Evolutionary conservation across 2,113 vertebrate species (phyloP), one percentile per base, ranked within the genome.

Genomic region (Romanogobio albipinnatus): DNA sequence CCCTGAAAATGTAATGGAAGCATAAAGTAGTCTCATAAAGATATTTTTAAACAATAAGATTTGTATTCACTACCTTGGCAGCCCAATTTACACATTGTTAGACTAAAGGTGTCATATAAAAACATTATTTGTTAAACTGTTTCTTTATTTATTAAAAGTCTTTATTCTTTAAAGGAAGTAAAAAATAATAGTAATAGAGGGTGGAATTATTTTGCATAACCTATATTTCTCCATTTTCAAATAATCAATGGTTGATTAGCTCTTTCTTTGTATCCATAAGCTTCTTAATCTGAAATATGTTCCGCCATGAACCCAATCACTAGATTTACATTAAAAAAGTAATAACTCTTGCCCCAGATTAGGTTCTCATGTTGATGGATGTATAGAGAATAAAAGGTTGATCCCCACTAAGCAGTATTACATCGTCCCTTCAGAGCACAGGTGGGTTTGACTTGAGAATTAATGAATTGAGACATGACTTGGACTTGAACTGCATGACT

Each of bases 281-380:
- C 68, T 66, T 75, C 82, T 81, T 79, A 83, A 64, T 70, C n/a
- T 62, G n/a, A 83, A 82, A 76, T 76, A 33, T 70, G 51, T 59
- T 66, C 17, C 62, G 22, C 43, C 43, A 29, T 78, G 62, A 86
- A 24, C 68, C 56, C 61, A 49, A 56, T 47, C 39, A 76, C 49
- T 51, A 51, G 49, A 45, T 85, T 75, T 7, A 66, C 45, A 76
- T 76, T 5, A 51, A 51, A 64, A 64, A 64, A 29, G n/a, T 33
- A 33, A 33, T 33, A 36, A 77, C 1, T 74, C 29, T 51, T 84
- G 47, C 53, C 70, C 64, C 45, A 62, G 56, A 7, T 84, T 45
- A 84, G 66, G 26, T 56, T 66, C 61, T 74, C 26, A 45, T 66
- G 85, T 59, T 78, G 59, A 33, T 33, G 33, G 33, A 29, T 78